Conservation (phyloP, 2,888 invertebrate species). For the Andrena flavipes region DNA sequence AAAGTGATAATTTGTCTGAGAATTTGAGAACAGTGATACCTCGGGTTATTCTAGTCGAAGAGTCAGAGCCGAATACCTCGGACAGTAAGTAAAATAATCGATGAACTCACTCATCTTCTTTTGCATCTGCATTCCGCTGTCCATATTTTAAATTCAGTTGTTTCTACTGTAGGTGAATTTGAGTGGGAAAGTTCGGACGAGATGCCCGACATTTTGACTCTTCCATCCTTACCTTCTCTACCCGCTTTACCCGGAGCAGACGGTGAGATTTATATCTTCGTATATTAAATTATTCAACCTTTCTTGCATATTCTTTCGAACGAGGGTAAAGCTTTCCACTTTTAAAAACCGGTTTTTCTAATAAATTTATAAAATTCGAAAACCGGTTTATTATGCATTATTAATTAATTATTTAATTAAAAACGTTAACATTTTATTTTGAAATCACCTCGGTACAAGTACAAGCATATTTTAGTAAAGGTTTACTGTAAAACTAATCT, state of each 20-base stretch:
- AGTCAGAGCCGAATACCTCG: slow-evolving; percentile 87
- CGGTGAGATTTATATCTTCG: slow-evolving; percentile 60
- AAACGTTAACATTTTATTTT: too few relatives aligned
- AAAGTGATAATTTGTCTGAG: slow-evolving; percentile 90
- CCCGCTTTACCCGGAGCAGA: slow-evolving; percentile 77
- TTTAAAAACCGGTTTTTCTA: too few relatives aligned
- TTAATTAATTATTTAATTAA: too few relatives aligned
- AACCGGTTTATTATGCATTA: too few relatives aligned
- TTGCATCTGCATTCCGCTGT: neutral
- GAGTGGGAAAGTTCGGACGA: slow-evolving; percentile 90
- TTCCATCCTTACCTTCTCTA: slow-evolving; percentile 74
- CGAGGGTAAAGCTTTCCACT: neutral
- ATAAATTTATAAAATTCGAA: too few relatives aligned
- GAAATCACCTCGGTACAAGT: too few relatives aligned
- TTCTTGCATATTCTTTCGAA: neutral
- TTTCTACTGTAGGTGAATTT: slow-evolving; percentile 86
- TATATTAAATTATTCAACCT: neutral
- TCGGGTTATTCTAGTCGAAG: slow-evolving; percentile 87
- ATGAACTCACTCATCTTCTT: neutral
- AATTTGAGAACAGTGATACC: slow-evolving; percentile 90
- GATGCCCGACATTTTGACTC: slow-evolving; percentile 83
- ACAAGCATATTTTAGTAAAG: too few relatives aligned
- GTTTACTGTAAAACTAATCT: too few relatives aligned
- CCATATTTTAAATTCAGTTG: slow-evolving; percentile 25
- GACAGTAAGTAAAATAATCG: slow-evolving; percentile 86